A percentile compares a stretch with the other conserved stretches of the same genome.
Evolutionary conservation across 1,140 invertebrate species (phyloP).

Genomic region (Bombus polaris): DNA sequence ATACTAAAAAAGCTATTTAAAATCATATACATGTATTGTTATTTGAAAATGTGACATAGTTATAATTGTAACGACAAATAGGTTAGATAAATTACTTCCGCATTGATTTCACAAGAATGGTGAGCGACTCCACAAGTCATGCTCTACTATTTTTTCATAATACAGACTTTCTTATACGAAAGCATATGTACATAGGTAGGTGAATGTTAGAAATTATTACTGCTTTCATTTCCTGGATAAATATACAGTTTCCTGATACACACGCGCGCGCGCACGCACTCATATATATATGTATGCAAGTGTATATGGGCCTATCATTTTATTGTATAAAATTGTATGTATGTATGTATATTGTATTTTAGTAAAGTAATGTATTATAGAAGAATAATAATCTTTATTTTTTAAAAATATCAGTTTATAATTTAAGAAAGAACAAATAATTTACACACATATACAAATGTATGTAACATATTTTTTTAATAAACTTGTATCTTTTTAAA

Average conservation of each 20-base stretch:
- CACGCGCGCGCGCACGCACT: too few species aligned
- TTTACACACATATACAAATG: neutral
- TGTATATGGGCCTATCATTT: too few species aligned
- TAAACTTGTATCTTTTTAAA: conserved; percentile 12
- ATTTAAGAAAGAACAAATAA: neutral
- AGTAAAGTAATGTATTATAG: neutral
- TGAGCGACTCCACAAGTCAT: conserved; percentile 12
- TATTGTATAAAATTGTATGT: neutral
- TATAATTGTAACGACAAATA: neutral
- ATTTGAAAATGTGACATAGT: neutral
- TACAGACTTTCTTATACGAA: conserved; percentile 11
- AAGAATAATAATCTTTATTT: neutral
- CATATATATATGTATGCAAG: too few species aligned
- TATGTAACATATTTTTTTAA: conserved; percentile 5
- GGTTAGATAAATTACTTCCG: conserved; percentile 45
- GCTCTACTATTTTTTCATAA: conserved; percentile 23
- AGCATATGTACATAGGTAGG: neutral
- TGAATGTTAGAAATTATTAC: neutral
- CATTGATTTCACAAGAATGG: conserved; percentile 24
- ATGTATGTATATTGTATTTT: neutral
- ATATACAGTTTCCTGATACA: neutral
- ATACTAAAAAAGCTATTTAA: neutral
- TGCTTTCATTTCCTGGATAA: conserved; percentile 9
- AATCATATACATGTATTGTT: neutral
- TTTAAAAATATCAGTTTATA: neutral